Evolutionary conservation across 2,797 vertebrate genomes (phyloP), one percentile per base, ranked within the genome.

Genomic region (Parotocinclus haroldoi): DNA sequence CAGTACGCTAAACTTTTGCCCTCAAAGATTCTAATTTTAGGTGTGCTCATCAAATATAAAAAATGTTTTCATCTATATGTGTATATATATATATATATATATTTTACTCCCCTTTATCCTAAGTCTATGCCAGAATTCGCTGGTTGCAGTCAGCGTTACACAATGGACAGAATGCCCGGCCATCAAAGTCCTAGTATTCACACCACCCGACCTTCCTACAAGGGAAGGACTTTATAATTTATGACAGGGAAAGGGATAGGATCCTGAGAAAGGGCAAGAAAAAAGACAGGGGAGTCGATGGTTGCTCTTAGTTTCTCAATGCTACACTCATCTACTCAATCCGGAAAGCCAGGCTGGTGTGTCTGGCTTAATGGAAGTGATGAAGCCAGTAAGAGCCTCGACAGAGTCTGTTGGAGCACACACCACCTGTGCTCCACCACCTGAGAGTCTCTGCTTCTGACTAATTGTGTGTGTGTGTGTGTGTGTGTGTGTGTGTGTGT

Each of bases 391-490:
- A 71, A 68, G 56, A 53, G 64, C 14, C 14, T 62, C 64, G 71
- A 74, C 66, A 71, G 39, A 69, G 58, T 11, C 67, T 76, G 57
- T 27, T 60, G 53, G 27, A 67, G 63, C 50, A 63, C 58, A 76
- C 27, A 70, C 54, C 75, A 76, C 63, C 75, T 73, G 75, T 60
- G 64, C 64, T 71, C 64, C 40, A 42, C 10, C 13, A 12, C 12
- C 12, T 49, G 12, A 49, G 46, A 2, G 46, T 49, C 12, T 49
- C 46, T 49, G 10, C 46, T 49, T 5, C 27, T 27, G 27, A 27
- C 5, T 27, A 27, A 27, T 27, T 2, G 27, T 27, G 2, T 27
- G 27, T 27, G 27, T 27, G 27, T 27, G 27, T 27, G 27, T 27
- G 27, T 27, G 27, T 27, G 27, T 27, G 27, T 27, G 27, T 27